Percentiles rank a stretch among this genome's conserved stretches.
phyloP scores from a whole-genome alignment of 2,888 invertebrate genomes.

The Axea sp. region DNA sequence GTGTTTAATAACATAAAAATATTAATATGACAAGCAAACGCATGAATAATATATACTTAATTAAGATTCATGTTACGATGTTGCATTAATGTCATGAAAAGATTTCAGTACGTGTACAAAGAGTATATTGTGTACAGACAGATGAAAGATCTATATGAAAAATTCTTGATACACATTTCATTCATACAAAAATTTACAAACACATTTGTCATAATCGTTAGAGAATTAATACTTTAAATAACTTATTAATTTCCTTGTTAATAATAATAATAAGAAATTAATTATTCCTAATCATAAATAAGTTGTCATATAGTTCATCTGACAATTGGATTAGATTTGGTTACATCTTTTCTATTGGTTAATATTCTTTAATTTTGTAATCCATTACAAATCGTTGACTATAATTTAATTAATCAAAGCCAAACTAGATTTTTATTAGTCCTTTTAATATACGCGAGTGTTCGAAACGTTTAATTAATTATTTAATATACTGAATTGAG shows the following conservation, averaged over 20 bases:
- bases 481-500: slow-evolving; percentile 33
- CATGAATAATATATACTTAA: slow-evolving; percentile 1
- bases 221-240: too few relatives aligned
- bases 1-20: background rate
- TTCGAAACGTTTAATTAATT: background rate
- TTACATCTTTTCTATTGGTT: too few relatives aligned
- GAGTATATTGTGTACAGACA: background rate
- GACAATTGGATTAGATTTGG: too few relatives aligned
- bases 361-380: too few relatives aligned
- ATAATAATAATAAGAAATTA: too few relatives aligned
- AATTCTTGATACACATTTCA: background rate
- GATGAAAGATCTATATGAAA: background rate
- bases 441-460: too few relatives aligned
- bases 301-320: too few relatives aligned
- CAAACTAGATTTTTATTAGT: slow-evolving; percentile 16
- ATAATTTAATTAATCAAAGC: slow-evolving; percentile 1
- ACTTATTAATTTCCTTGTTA: too few relatives aligned
- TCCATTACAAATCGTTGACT: background rate
- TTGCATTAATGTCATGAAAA: slow-evolving; percentile 18
- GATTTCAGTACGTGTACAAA: slow-evolving; percentile 19
- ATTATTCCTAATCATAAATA: too few relatives aligned
- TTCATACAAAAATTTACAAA: background rate
- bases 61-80: slow-evolving; percentile 21
- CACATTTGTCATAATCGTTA: too few relatives aligned
- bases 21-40: background rate